Base-by-base conservation (phyloP, 2,888 invertebrate genomes). In the Caenorhabditis japonica region DNA sequence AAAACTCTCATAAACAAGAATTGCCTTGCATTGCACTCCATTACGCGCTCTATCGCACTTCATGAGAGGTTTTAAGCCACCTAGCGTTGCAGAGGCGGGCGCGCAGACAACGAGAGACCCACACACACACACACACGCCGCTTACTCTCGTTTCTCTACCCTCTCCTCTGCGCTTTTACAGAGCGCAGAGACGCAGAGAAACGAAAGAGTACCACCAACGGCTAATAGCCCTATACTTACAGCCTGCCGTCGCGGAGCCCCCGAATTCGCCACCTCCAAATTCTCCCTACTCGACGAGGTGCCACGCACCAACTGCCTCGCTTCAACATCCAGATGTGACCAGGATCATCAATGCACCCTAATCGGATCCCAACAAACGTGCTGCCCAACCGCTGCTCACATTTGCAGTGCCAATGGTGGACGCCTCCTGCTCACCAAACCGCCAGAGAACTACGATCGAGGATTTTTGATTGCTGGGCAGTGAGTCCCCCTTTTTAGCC, bases 351-450 rank as follows among this genome's bases (percentile, higher is more conserved):
- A 77, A 17, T 84, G 84, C 52, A 72, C 79, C 4, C 38, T 85
- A 8, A 83, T 85, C 46, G 84, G 84, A 21, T 81, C 82, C 8
- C 81, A 80, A 36, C 83, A 84, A 46, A 77, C 74, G 7, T 84
- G 84, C 38, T 85, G 85, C 56, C 85, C 85, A 8, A 83, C 84
- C 3, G 75, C 81, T 30, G 82, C 80, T 4, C 79, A 81, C 61
- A 76, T 84, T 62, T 85, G 85, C 58, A 82, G 83, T 60, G 68
- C 81, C 0, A 19, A 61, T 7, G 85, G 85, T 39, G 85, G 85
- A 19, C 66, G 85, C 13, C 39, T 75, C 10, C 70, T 72, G 25
- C 64, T 71, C 12, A 76, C 76, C n/a, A 72, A 75, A 52, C 82
- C 84, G 2, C 58, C 68, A 12, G 84, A 84, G 44, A 82, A 81